Conservation (phyloP, 2,888 invertebrate species). For the Lepetodrilus schrolli region DNA sequence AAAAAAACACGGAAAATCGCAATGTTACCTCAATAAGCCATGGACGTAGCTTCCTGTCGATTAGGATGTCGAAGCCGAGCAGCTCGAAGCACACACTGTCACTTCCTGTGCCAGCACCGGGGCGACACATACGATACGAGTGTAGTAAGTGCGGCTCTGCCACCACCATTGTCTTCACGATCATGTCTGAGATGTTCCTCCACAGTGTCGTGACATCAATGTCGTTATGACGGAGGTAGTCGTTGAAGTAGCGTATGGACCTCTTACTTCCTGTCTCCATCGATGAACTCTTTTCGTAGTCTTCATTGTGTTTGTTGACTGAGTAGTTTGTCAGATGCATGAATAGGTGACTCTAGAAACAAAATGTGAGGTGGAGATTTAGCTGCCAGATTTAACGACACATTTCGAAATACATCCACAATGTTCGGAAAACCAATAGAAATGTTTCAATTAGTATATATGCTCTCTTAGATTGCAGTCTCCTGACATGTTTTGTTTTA, state of each 20-base stretch:
- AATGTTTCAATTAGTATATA: no score
- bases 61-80: constrained; percentile 75
- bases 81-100: constrained; percentile 76
- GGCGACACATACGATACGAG: constrained; percentile 75
- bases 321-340: constrained; percentile 76
- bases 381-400: no score
- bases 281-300: constrained; percentile 70
- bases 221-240: constrained; percentile 71
- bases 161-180: constrained; percentile 72
- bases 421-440: no score
- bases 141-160: constrained; percentile 74
- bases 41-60: constrained; percentile 73
- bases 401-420: no score
- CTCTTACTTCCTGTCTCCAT: constrained; percentile 73
- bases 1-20: no score
- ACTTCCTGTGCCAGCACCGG: constrained; percentile 68
- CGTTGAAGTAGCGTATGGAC: constrained; percentile 72
- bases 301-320: constrained; percentile 75
- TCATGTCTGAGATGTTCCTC: constrained; percentile 74
- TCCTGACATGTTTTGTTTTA: no score
- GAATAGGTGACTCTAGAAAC: constrained; percentile 71
- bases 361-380: no score
- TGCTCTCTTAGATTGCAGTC: no score
- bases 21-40: constrained; percentile 75
- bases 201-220: constrained; percentile 71